These are phyloP conservation scores for Sciurus vulgaris DNA, from an alignment of 2,797 vertebrate genomes.

Conservation along the genomic window DNA sequence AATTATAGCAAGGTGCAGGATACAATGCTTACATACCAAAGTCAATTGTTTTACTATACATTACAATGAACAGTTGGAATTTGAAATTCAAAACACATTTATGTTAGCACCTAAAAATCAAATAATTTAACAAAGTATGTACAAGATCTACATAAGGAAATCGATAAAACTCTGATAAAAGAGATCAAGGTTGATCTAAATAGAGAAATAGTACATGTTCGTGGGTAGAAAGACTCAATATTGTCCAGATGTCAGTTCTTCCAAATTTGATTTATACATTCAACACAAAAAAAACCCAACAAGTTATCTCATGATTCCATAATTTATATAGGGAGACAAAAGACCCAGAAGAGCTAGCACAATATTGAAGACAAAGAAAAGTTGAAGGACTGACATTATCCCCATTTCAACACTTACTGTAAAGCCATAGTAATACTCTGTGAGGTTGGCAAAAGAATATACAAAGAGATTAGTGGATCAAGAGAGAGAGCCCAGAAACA, in stretches of 20 bases:
- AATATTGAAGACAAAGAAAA: neutral
- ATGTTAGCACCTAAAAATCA: neutral
- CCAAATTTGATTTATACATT: constrained; percentile 9
- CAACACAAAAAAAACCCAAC: neutral
- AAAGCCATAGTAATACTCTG: neutral
- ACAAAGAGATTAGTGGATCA: neutral
- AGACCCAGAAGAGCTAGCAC: neutral
- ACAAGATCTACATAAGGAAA: neutral
- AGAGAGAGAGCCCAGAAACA: neutral
- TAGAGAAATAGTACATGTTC: constrained; percentile 24
- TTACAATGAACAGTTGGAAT: neutral
- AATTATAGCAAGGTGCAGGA: neutral
- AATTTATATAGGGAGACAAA: neutral
- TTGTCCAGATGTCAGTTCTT: neutral
- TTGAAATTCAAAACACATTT: constrained; percentile 18
- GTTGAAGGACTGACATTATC: neutral
- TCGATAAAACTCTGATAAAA: neutral
- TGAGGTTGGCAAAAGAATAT: neutral
- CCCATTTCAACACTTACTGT: neutral
- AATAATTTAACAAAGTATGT: neutral
- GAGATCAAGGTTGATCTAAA: neutral
- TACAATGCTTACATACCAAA: neutral
- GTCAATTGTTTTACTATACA: neutral
- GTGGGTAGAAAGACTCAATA: constrained; percentile 27
- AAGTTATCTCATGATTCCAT: constrained; percentile 17